phyloP scores from a whole-genome alignment of 2,888 invertebrate genomes.

The Ptychoptera contaminata region DNA sequence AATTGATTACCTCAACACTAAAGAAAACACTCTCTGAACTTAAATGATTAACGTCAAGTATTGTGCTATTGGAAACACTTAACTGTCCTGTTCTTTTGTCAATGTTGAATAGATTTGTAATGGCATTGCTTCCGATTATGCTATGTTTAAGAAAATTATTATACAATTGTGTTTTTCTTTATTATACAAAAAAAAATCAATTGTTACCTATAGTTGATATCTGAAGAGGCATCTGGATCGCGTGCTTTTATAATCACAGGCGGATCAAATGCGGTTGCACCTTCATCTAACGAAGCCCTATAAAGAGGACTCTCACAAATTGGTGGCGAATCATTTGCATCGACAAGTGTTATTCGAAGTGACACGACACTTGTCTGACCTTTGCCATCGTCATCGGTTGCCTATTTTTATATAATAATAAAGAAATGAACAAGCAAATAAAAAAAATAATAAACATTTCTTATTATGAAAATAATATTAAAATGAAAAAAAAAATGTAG shows the following conservation, averaged over 20 bases:
- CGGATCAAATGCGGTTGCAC: constrained; percentile 69
- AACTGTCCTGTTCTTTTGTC: constrained; percentile 28
- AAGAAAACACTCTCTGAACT: constrained; percentile 27
- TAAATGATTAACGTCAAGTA: constrained; percentile 27
- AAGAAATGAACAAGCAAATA: constrained; percentile 1
- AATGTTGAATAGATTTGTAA: constrained; percentile 24
- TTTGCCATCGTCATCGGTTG: constrained; percentile 67
- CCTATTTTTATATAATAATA: constrained; percentile 28
- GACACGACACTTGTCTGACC: constrained; percentile 67
- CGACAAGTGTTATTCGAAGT: constrained; percentile 59
- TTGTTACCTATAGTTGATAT: constrained; percentile 45
- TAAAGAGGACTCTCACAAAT: constrained; percentile 62
- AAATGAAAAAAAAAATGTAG: too few relatives aligned
- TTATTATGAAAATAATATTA: constrained; percentile 6
- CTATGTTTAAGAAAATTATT: constrained; percentile 14
- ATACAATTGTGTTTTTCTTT: not conserved
- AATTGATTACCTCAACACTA: constrained; percentile 21
- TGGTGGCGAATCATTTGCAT: constrained; percentile 83
- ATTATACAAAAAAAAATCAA: not conserved
- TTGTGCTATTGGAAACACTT: constrained; percentile 24
- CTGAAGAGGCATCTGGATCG: constrained; percentile 68
- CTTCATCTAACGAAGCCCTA: constrained; percentile 72
- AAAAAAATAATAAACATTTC: not conserved
- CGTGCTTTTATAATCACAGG: constrained; percentile 55
- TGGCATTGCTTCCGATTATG: constrained; percentile 24